Conservation (phyloP, 2,113 vertebrate genomes). For the Eurypyga helias region DNA sequence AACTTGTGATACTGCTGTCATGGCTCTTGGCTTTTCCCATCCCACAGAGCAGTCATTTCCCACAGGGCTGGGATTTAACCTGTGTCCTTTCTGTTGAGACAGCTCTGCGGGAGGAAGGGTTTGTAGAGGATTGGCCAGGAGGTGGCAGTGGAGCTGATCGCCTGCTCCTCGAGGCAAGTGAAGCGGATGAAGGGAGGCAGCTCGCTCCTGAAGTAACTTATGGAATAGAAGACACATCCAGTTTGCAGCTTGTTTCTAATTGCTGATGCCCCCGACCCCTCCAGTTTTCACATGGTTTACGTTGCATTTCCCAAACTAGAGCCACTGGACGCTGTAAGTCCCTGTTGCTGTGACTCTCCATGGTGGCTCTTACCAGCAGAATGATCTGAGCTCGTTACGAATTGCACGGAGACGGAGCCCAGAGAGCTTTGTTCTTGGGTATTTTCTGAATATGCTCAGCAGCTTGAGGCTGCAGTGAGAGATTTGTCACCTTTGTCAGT, state of each 20-base stretch:
- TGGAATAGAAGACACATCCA: background rate
- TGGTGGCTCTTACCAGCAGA: background rate
- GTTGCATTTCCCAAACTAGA: fast-evolving
- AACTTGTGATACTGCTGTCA: background rate
- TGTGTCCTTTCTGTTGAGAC: background rate
- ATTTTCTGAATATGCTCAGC: background rate
- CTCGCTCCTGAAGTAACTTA: background rate
- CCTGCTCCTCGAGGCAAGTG: background rate
- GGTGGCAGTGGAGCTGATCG: background rate
- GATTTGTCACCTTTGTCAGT: background rate
- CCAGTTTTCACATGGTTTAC: fast-evolving
- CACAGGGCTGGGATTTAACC: fast-evolving
- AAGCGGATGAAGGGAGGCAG: background rate
- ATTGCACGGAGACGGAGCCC: background rate
- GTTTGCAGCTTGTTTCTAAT: background rate
- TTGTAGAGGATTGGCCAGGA: background rate
- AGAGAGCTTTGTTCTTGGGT: fast-evolving
- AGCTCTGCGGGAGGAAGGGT: background rate
- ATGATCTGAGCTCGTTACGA: background rate
- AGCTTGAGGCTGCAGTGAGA: background rate
- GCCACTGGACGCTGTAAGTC: fast-evolving
- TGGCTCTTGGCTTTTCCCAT: background rate
- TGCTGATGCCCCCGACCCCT: background rate
- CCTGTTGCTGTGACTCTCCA: fast-evolving
- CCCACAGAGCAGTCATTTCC: background rate